Evolutionary conservation across 2,113 vertebrate species (phyloP).

Genomic region (Podarcis cretensis): DNA sequence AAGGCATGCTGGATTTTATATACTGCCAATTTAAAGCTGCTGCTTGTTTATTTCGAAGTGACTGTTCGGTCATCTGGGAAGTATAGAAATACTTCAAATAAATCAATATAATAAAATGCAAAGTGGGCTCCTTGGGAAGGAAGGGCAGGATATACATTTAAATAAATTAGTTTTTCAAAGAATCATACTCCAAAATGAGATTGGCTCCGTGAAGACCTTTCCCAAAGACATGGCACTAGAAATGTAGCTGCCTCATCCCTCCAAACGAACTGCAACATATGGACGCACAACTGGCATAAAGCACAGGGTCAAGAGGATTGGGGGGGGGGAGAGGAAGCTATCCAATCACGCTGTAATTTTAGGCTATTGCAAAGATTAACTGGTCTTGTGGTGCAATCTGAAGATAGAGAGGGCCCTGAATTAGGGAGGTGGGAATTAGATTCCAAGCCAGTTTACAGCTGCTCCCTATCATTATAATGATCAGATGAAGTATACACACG

Average conservation of each 20-base stretch:
- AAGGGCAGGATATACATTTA: too few species aligned
- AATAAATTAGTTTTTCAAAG: too few species aligned
- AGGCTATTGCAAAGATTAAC: not conserved
- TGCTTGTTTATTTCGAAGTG: too few species aligned
- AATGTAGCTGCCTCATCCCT: not conserved
- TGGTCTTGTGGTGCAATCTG: not conserved
- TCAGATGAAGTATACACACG: not conserved
- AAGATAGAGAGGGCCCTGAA: not conserved
- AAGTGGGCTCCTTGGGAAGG: too few species aligned
- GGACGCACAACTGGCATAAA: not conserved
- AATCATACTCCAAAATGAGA: not conserved
- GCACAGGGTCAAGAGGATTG: not conserved
- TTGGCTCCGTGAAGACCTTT: not conserved
- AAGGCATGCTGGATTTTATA: too few species aligned
- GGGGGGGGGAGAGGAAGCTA: slow-evolving; percentile 20
- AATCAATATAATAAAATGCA: not conserved
- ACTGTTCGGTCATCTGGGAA: too few species aligned
- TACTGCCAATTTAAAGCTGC: too few species aligned
- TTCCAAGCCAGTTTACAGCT: not conserved
- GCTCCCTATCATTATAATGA: not conserved
- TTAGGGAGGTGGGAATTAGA: not conserved
- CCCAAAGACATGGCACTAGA: not conserved
- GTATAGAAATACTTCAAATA: too few species aligned
- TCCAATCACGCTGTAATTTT: slow-evolving; percentile 16
- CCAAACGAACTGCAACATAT: not conserved